These are phyloP conservation scores for Macrocentrus cingulum DNA, from an alignment of 1,140 invertebrate genomes.

Conservation along the genomic window DNA sequence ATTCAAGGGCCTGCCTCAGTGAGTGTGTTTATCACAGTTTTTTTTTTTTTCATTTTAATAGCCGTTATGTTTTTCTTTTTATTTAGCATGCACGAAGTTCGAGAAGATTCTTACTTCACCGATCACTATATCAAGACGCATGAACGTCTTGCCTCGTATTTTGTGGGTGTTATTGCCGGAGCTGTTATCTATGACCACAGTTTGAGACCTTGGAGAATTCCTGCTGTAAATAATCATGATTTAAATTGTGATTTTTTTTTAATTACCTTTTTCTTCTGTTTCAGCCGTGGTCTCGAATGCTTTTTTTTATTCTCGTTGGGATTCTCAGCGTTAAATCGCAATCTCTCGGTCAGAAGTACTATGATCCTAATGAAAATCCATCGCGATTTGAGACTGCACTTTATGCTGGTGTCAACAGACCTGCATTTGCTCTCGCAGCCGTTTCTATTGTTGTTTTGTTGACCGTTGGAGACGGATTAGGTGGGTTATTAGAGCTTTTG, in stretches of 20 bases:
- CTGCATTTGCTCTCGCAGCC: conserved; percentile 32
- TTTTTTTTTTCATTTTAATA: too few species aligned
- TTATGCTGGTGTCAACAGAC: conserved; percentile 35
- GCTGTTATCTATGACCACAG: conserved; percentile 45
- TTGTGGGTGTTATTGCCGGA: conserved; percentile 43
- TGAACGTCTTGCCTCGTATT: conserved; percentile 39
- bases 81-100: conserved; percentile 34
- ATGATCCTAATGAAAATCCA: conserved; percentile 31
- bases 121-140: conserved; percentile 46
- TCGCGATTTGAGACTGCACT: conserved; percentile 34
- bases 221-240: conserved; percentile 37
- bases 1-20: conserved; percentile 35
- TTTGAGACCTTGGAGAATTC: conserved; percentile 37
- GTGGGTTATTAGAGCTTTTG: conserved; percentile 28
- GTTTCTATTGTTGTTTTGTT: conserved; percentile 33
- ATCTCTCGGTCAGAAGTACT: conserved; percentile 31
- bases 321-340: conserved; percentile 28
- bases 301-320: conserved; percentile 33
- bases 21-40: too few species aligned
- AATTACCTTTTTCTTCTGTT: conserved; percentile 9
- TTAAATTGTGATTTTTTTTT: not conserved
- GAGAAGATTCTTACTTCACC: conserved; percentile 36
- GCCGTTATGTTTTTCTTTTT: too few species aligned
- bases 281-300: conserved; percentile 35
- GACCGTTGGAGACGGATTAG: conserved; percentile 38